Evolutionary conservation across 1,140 invertebrate genomes (phyloP), one percentile per base, ranked within the genome.

Genomic region (Lysiphlebus fabarum): DNA sequence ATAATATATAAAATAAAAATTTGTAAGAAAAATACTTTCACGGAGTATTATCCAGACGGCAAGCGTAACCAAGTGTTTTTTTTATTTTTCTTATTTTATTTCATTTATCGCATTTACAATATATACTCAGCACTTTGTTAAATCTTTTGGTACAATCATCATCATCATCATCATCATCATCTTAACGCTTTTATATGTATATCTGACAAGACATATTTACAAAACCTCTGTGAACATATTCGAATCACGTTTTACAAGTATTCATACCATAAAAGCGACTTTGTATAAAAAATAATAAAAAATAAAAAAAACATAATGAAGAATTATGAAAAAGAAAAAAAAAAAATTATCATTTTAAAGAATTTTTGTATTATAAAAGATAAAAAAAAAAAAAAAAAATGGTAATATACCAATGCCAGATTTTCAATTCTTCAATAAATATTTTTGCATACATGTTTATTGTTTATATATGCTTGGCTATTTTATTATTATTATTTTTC

Each of bases 121-220:
- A n/a, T 14, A 53, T 48, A 57, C 11, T 50, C 10, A 58, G 58
- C 62, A 64, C 40, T 66, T 66, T 54, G 62, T 64, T 64, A 64
- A 66, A 66, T 55, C 17, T 12, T 48, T 50, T 62, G 53, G 53
- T 10, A 37, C 7, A 14, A 42, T 36, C 45, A 8, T 43, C 12
- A 53, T 53, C 42, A 40, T 37, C 53, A 49, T 63, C 14, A 34
- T 41, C 41, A 2, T 14, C 17, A 26, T 54, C n/a, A 42, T 4
- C 36, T 42, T 53, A 10, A 14, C n/a, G n/a, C n/a, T 26, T 43
- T 53, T 38, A n/a, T n/a, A n/a, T 17, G 12, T 26, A 17, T 6
- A 2, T 50, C 48, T 50, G 8, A 26, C 17, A 26, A 26, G 17
- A 1, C 17, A 26, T 26, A 26, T 26, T 26, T 26, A 26, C 17